Evolutionary conservation across 2,113 vertebrate genomes (phyloP).

Genomic region (Castor canadensis): DNA sequence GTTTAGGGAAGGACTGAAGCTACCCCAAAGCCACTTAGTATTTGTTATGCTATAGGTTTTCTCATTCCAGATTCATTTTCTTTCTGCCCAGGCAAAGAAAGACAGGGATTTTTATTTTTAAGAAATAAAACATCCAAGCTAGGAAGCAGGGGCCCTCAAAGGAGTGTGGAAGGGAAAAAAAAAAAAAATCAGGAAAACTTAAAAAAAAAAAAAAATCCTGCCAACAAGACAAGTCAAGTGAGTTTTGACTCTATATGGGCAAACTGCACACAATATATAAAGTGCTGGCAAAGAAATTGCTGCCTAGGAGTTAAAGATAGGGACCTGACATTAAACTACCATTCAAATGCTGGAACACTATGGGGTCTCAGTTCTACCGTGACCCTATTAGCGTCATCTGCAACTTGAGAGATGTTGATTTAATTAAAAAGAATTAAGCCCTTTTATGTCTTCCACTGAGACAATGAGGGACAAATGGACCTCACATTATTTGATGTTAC

Average conservation of each 20-base stretch:
- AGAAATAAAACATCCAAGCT: too few relatives aligned
- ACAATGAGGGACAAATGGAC: background rate
- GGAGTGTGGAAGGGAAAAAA: fast-evolving
- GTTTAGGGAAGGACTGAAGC: background rate
- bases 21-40: background rate
- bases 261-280: background rate
- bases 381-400: background rate
- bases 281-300: background rate
- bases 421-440: conserved; percentile 14
- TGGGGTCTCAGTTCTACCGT: background rate
- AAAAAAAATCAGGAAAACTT: background rate
- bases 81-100: background rate
- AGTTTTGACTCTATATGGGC: background rate
- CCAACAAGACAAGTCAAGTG: background rate
- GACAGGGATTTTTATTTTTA: background rate
- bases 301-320: background rate
- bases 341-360: background rate
- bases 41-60: too few relatives aligned
- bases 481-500: background rate
- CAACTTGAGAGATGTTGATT: background rate
- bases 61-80: background rate
- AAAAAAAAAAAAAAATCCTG: background rate
- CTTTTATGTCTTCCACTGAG: background rate
- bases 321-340: background rate
- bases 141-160: background rate